Base-by-base conservation (phyloP, 2,888 invertebrate species). In the Tinea trinotella region DNA sequence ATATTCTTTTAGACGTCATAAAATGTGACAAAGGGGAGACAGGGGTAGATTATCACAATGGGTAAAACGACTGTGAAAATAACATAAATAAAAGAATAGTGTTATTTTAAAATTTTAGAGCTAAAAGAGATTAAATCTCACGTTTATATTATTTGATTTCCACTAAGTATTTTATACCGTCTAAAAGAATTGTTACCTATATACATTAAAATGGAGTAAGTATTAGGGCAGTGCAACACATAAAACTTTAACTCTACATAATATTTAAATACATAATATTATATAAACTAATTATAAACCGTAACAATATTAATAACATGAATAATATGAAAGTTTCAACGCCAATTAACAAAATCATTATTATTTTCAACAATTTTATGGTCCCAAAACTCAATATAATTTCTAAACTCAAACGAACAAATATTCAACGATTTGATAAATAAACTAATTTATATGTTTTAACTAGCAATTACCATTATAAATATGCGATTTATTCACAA, bases 401-500 rank as follows among this genome's bases (percentile, higher is more conserved):
- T 55, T 20, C 18, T 53, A 18, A 44, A 52, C 53, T 34, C 30
- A 56, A 48, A 48, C 10, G 4, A 40, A 15, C 6, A 13, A 13
- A 15, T 6, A 15, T 40, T 24, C 2, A 15, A 40, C 13, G 15
- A 2, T 15, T 13, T 40, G 7, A n/a, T 13, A 13, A 13, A 13
- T 7, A 40, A 30, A 10, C 7, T 13, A n/a, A 53, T 52, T 48
- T 22, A 19, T 40, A 56, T 52, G 34, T 48, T 50, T 53, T 49
- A 57, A 52, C 56, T 61, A 40, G 4, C 12, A 15, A 40, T 40
- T 40, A 40, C 4, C 10, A 12, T 40, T 40, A 30, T n/a, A n/a
- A 24, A 61, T 67, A 62, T 64, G 72, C 60, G 75, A 73, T 69
- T 62, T 76, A 76, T 73, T 77, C 77, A 78, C 76, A 77, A 78